Base-by-base conservation (phyloP, 1,140 invertebrate species). In the Nylanderia fulva region DNA sequence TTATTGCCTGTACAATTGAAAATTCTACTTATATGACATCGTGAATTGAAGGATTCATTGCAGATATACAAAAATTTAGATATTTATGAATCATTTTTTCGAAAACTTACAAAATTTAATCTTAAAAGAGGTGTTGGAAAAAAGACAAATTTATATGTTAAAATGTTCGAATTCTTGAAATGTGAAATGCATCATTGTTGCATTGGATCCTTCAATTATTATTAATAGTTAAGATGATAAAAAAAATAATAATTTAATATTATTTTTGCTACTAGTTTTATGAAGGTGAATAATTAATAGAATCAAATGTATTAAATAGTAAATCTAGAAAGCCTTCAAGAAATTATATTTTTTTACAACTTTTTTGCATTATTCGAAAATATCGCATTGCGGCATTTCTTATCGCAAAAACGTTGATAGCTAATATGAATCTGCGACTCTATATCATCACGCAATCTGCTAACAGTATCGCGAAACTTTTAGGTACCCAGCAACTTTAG, bases 401-500 rank as follows among this genome's bases (percentile, higher is more conserved):
- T 33, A 66, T 58, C 54, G 66, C 68, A 58, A 33, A 71, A 45
- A 60, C 36, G 58, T n/a, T 66, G 60, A 80, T 29, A 42, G 21
- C 24, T n/a, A 15, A 24, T 77, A 69, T 58, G 24, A 42, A 42
- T 71, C 45, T n/a, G 83, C 18, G 33, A n/a, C 21, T 64, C 13
- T 52, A 36, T 69, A 36, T 69, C 74, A 45, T 52, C 6, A 29
- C 11, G 21, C 21, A 42, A 39, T 48, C 15, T 15, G 36, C 66
- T 82, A 82, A 82, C n/a, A 33, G 18, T 45, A n/a, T 9, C 24
- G 33, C 21, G 64, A 13, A 82, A 82, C 66, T 82, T 93, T 0
- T 96, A 99, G 99, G 99, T 99, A 90, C 99, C 99, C 68, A 97
- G 98, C 88, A 98, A 98, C 95, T 99, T 99, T 95, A 97, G 98